A percentile compares a stretch with the other conserved stretches of the same genome.
phyloP scores from a whole-genome alignment of 2,888 invertebrate species.

The Xestia ashworthii region DNA sequence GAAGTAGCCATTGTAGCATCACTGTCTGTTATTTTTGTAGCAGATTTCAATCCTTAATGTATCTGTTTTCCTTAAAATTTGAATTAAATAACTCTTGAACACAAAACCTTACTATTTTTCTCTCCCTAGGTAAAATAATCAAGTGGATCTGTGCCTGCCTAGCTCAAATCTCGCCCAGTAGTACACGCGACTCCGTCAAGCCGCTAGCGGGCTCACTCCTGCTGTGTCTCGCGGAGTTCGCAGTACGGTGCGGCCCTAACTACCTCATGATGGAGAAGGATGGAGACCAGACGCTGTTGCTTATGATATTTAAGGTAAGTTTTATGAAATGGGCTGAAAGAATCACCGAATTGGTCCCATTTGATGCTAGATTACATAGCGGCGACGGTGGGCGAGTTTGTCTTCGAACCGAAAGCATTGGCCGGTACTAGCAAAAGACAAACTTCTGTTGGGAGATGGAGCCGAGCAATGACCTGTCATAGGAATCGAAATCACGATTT shows the following conservation, averaged over 20 bases:
- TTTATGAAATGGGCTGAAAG: no score
- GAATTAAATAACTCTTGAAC: background rate
- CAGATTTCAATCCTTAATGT: background rate
- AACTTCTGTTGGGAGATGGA: no score
- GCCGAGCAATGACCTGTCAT: no score
- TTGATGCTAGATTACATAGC: no score
- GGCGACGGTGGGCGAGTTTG: no score
- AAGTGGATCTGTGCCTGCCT: conserved; percentile 90
- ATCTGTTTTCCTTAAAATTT: background rate
- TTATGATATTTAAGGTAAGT: conserved; percentile 93
- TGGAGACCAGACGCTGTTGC: conserved; percentile 87
- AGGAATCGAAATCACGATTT: no score
- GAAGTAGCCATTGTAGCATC: no score
- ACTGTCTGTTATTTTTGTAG: background rate
- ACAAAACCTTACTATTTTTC: background rate
- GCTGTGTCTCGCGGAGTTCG: conserved; percentile 98
- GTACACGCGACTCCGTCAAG: conserved; percentile 91
- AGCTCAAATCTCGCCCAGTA: conserved; percentile 86
- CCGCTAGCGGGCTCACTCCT: conserved; percentile 95
- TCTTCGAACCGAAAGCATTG: no score
- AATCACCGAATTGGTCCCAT: no score
- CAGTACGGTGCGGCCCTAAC: conserved; percentile 95
- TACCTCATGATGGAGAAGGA: conserved; percentile 91
- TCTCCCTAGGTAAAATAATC: conserved; percentile 89
- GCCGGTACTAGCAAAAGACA: no score